phyloP scores from a whole-genome alignment of 2,888 invertebrate genomes.

The Rhyacophila evoluta region DNA sequence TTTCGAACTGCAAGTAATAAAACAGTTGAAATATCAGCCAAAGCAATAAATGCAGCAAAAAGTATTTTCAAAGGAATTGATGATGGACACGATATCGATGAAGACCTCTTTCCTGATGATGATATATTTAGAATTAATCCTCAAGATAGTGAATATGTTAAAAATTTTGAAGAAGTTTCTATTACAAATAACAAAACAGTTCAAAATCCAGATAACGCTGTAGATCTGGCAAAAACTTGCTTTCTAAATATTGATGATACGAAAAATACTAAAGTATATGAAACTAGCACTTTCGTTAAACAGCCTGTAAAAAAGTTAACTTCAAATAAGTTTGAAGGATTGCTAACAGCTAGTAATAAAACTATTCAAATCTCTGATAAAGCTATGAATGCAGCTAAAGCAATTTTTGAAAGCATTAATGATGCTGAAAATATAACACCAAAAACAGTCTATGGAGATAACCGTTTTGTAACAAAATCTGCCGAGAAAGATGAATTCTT shows the following conservation, averaged over 20 bases:
- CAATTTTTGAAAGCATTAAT: slow-evolving; percentile 58
- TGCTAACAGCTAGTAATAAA: slow-evolving; percentile 44
- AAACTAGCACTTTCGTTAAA: no score
- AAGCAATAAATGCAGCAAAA: slow-evolving; percentile 28
- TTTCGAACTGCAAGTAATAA: slow-evolving; percentile 60
- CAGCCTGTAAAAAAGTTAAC: no score
- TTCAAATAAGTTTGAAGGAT: slow-evolving; percentile 20
- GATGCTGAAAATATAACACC: background rate
- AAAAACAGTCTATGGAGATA: no score
- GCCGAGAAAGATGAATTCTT: background rate
- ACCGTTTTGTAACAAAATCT: background rate
- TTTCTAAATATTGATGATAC: background rate
- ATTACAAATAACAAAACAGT: no score
- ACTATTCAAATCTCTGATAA: slow-evolving; percentile 36
- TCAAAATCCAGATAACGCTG: no score
- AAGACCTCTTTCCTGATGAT: background rate
- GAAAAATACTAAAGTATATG: no score
- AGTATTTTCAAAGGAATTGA: slow-evolving; percentile 50
- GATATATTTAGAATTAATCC: background rate
- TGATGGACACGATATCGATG: background rate
- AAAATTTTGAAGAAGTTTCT: no score
- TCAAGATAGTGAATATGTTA: no score
- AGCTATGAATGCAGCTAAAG: slow-evolving; percentile 57
- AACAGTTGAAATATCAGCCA: slow-evolving; percentile 48
- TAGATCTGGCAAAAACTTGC: no score